Evolutionary conservation across 2,797 vertebrate genomes (phyloP), one percentile per base, ranked within the genome.

Genomic region (Catostomus latipinnis): DNA sequence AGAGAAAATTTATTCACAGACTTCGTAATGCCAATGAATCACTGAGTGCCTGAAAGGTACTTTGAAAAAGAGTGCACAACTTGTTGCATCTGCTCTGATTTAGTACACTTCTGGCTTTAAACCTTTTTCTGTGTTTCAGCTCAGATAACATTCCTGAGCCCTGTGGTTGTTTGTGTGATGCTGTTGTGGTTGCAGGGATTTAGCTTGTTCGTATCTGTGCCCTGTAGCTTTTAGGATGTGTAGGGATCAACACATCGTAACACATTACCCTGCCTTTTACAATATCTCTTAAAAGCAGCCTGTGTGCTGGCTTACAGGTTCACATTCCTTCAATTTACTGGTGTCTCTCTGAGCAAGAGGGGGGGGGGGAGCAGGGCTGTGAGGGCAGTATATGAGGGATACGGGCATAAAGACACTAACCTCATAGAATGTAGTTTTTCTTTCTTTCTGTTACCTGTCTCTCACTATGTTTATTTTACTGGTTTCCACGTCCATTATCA

Each of bases 401-500:
- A 60, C 16, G 69, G 48, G 65, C 72, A 54, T 77, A 50, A 73
- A 69, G 74, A 80, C 76, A 34, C 34, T 34, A 34, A 34, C 34
- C 34, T 34, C 34, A 34, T 34, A 34, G 34, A 34, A 34, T 4
- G 34, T 34, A 2, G 34, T 50, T 72, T 67, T 78, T 34, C 77
- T 74, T 80, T 82, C 81, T 52, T 34, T 34, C 34, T 34, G 34
- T 34, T 34, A 2, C 34, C 69, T 73, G 76, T 82, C 76, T 76
- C 11, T 67, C 56, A n/a, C 68, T 52, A 61, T 87, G 84, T 84
- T 87, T 86, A 83, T 78, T 67, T 86, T 86, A 81, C 74, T 49
- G 69, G 74, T 71, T 84, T 87, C 74, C 70, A 77, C 81, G 76
- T 80, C 82, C 74, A 87, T 83, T 85, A 84, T 81, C 65, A 74